Percentiles rank a stretch among this genome's conserved stretches.
Conservation (phyloP, 2,113 vertebrate genomes). For the Sorex araneus region DNA sequence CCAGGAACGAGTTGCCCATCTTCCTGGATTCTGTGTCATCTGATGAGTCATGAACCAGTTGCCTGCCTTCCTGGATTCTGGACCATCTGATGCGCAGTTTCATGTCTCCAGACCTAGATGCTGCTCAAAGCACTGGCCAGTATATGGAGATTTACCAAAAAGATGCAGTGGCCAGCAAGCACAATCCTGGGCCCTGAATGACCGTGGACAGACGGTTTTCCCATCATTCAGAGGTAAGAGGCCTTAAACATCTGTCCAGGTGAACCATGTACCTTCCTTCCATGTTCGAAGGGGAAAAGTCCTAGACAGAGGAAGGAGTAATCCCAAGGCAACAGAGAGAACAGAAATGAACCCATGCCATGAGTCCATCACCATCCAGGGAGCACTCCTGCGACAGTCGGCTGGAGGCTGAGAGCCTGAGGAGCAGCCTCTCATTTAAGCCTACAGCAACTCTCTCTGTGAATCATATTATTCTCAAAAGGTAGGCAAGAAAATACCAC, state of each 20-base stretch:
- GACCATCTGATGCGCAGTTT: not conserved
- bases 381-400: not conserved
- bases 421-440: not conserved
- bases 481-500: not conserved
- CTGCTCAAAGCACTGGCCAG: not conserved
- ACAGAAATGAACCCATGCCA: accelerated
- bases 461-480: not conserved
- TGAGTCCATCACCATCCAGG: not conserved
- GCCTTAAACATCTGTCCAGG: not conserved
- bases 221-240: not conserved
- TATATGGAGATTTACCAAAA: not conserved
- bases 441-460: not conserved
- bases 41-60: not conserved
- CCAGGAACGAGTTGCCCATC: not conserved
- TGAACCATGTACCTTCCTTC: not conserved
- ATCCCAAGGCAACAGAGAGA: not conserved
- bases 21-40: too few relatives aligned
- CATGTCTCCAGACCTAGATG: not conserved
- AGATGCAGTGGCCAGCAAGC: not conserved
- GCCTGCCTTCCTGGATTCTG: not conserved
- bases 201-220: not conserved
- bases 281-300: not conserved
- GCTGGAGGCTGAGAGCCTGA: too few relatives aligned
- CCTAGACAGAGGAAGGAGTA: not conserved
- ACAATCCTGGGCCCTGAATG: too few relatives aligned